Base-by-base conservation (phyloP, 2,113 vertebrate species). In the Seriola quinqueradiata region DNA sequence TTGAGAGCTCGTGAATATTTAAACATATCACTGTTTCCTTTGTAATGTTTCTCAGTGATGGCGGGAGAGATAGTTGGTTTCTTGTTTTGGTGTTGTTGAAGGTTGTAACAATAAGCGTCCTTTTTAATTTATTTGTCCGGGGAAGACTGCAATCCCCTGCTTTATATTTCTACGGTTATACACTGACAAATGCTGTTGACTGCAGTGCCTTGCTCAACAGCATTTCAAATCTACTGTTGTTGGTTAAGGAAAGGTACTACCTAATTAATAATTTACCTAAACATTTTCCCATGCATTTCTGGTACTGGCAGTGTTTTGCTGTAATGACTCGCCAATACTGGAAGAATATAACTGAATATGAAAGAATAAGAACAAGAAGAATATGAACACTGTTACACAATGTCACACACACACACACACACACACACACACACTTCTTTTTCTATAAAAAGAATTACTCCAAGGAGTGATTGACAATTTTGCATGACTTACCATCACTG, bases 1-100 rank as follows among this genome's bases (percentile, higher is more conserved):
- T 12, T 44, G 61, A 70, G 52, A 67, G 67, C 70, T 21, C 8
- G 77, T 71, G 48, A 72, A 32, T 71, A 63, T 79, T 79, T 82
- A 36, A 74, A 32, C 36, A 59, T 32, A 64, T 77, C 36, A 65
- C 9, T 14, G 14, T 59, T 64, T 65, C 28, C 58, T 82, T 52
- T 74, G 57, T 57, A 21, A 38, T 28, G 28, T 28, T 28, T 28
- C 28, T 28, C 52, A 11, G 11, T 59, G 67, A 61, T 23, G 55
- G 17, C 42, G 66, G 59, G 9, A 61, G 48, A 75, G 50, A 63
- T 46, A 28, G 11, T 63, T 74, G 8, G 2, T 32, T 68, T 67
- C 19, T 40, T 60, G 32, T 42, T 72, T 72, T 44, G 44, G 55
- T 74, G 55, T 67, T 79, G 38, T 65, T 65, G 50, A 44, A 68